Conservation (phyloP, 2,888 invertebrate species). For the Platerodrilus igneus region DNA sequence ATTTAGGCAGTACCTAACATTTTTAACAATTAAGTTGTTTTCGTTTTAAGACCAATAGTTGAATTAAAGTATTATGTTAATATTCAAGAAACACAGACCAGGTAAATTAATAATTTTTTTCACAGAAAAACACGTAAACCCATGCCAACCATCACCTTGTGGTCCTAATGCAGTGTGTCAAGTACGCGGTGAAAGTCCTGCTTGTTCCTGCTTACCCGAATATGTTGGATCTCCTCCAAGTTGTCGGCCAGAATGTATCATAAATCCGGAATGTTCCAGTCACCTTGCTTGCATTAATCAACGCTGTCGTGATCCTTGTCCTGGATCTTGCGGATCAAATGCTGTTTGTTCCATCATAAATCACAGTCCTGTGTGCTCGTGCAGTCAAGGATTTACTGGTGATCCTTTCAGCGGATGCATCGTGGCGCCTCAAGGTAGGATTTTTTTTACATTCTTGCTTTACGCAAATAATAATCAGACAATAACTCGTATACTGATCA, state of each 20-base stretch:
- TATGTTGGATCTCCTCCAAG: conserved; percentile 59
- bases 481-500: too few species aligned
- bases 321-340: conserved; percentile 53
- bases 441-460: too few species aligned
- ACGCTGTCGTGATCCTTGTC: conserved; percentile 49
- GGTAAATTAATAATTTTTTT: conserved; percentile 1
- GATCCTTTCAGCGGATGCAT: conserved; percentile 70
- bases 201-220: conserved; percentile 57
- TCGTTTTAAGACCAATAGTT: too few species aligned
- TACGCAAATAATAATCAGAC: background rate
- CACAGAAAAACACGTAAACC: conserved; percentile 45
- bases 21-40: too few species aligned
- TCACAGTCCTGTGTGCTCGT: conserved; percentile 70
- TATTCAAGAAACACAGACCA: too few species aligned
- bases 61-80: too few species aligned
- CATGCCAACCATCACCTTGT: conserved; percentile 72
- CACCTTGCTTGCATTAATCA: conserved; percentile 45
- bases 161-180: conserved; percentile 73
- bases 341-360: conserved; percentile 52
- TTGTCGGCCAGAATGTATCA: conserved; percentile 56
- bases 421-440: conserved; percentile 52
- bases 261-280: conserved; percentile 53
- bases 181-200: conserved; percentile 54
- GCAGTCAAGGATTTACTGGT: conserved; percentile 54
- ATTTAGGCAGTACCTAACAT: too few species aligned